These are phyloP conservation scores for Eupeodes corollae DNA, from an alignment of 1,140 invertebrate species.

Conservation along the genomic window DNA sequence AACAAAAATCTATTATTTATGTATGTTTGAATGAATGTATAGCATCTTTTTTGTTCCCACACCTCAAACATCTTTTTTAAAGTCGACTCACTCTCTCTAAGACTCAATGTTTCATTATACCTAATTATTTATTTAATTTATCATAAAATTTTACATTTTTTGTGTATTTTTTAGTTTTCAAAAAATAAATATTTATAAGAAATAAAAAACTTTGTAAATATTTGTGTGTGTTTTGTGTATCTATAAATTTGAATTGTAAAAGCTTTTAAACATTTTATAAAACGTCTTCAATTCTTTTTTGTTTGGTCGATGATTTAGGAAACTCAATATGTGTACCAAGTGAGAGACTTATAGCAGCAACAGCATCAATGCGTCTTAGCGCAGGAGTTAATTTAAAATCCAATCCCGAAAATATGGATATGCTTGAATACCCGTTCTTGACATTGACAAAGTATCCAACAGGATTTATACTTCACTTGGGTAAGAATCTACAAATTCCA, in stretches of 20 bases:
- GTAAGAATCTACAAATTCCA: too few species aligned
- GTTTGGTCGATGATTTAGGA: constrained; percentile 12
- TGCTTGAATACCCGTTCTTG: constrained; percentile 91
- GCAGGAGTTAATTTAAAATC: constrained; percentile 38
- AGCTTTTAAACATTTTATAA: neutral
- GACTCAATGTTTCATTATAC: neutral
- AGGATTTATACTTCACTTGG: constrained; percentile 80
- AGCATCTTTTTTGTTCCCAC: too few species aligned
- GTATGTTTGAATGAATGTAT: too few species aligned
- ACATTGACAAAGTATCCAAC: constrained; percentile 83
- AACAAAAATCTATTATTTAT: too few species aligned
- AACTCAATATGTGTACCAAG: constrained; percentile 35
- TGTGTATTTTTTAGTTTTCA: too few species aligned
- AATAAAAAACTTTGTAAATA: neutral
- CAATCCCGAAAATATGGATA: constrained; percentile 61
- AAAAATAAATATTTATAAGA: too few species aligned
- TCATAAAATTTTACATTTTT: neutral
- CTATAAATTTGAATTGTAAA: neutral
- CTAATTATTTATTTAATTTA: neutral
- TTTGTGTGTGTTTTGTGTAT: neutral
- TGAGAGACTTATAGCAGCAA: constrained; percentile 30
- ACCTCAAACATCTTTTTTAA: too few species aligned
- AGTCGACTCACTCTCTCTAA: too few species aligned
- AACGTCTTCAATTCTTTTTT: neutral
- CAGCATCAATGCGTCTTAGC: constrained; percentile 33